Conservation (phyloP, 2,113 vertebrate species). For the Hippoglossus stenolepis region DNA sequence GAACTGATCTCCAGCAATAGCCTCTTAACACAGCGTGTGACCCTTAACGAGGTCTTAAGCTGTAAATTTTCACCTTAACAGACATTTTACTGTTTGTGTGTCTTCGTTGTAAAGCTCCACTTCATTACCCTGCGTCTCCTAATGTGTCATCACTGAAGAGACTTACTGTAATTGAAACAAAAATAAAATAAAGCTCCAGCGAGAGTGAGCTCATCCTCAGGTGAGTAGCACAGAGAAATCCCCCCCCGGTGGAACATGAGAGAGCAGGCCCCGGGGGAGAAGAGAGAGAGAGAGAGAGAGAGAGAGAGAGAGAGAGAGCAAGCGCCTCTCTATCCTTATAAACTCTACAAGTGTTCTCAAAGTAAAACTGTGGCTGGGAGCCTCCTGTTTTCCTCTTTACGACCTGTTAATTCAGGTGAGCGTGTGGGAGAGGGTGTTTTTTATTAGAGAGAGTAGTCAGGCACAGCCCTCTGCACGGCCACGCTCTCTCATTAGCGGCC, state of each 20-base stretch:
- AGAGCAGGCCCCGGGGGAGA: constrained; percentile 34
- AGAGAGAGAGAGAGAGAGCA: constrained; percentile 32
- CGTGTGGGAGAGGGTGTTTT: constrained; percentile 31
- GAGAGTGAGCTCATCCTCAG: constrained; percentile 39
- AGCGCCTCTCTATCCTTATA: constrained; percentile 53
- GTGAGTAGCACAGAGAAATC: constrained; percentile 59
- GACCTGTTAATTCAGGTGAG: constrained; percentile 64
- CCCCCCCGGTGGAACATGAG: constrained; percentile 61
- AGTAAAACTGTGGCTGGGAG: constrained; percentile 51
- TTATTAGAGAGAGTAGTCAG: no score
- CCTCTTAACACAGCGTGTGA: background rate
- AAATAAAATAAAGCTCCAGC: background rate
- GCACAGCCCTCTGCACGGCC: background rate
- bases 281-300: background rate
- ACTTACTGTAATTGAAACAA: constrained; percentile 16
- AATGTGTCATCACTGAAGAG: background rate
- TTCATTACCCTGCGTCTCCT: background rate
- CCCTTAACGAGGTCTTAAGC: background rate
- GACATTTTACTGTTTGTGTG: background rate
- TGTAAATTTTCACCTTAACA: constrained; percentile 1
- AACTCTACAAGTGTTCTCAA: constrained; percentile 71
- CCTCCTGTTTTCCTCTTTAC: constrained; percentile 66
- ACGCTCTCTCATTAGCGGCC: constrained; percentile 50
- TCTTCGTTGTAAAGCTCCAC: background rate
- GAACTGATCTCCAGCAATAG: no score